Conservation (phyloP, 2,113 vertebrate genomes). For the Odontesthes bonariensis region DNA sequence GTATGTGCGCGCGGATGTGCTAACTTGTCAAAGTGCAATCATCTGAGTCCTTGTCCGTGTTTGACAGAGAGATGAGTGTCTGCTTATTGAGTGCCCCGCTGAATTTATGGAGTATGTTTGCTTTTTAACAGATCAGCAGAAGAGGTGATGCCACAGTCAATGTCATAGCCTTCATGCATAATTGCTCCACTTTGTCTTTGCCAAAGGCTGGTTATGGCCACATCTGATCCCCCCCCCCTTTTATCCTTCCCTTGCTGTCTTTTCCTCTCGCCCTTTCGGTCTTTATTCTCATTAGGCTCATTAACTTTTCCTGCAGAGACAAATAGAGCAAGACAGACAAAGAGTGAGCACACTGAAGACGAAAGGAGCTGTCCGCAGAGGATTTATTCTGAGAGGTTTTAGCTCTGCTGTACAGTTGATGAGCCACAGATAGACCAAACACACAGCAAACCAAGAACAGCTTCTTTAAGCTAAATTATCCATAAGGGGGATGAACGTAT, state of each 20-base stretch:
- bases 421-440: constrained; percentile 15
- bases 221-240: constrained; percentile 60
- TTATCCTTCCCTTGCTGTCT: constrained; percentile 38
- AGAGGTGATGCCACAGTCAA: constrained; percentile 76
- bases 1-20: constrained; percentile 10
- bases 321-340: constrained; percentile 41
- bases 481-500: constrained; percentile 9
- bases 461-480: constrained; percentile 26
- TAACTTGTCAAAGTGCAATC: constrained; percentile 57
- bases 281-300: constrained; percentile 74
- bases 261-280: constrained; percentile 33
- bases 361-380: not conserved
- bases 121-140: constrained; percentile 79
- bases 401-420: not conserved
- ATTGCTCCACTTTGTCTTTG: constrained; percentile 81
- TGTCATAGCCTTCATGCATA: constrained; percentile 80
- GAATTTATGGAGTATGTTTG: constrained; percentile 70
- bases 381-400: constrained; percentile 25
- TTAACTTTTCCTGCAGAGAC: constrained; percentile 69
- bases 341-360: constrained; percentile 34
- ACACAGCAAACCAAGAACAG: constrained; percentile 29
- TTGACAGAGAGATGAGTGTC: constrained; percentile 23
- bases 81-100: constrained; percentile 27
- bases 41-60: constrained; percentile 55
- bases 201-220: constrained; percentile 65